phyloP scores from a whole-genome alignment of 2,113 vertebrate genomes.

The Odocoileus virginianus region DNA sequence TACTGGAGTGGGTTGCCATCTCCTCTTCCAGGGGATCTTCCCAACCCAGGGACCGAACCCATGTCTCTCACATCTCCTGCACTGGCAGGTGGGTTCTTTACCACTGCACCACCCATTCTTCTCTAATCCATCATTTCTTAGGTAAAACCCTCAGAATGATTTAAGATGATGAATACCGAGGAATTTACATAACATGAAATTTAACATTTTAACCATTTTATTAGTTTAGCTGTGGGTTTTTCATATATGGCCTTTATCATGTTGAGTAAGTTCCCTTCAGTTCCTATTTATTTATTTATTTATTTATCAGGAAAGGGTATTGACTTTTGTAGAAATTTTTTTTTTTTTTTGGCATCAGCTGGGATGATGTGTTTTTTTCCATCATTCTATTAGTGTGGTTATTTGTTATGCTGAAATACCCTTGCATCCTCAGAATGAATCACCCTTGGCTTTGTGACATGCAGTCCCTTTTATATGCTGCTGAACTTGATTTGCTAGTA shows the following conservation, averaged over 20 bases:
- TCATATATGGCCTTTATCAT: background rate
- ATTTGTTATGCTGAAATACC: background rate
- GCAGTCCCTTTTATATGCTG: background rate
- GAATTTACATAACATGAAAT: background rate
- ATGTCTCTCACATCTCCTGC: background rate
- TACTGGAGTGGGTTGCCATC: background rate
- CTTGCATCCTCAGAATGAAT: background rate
- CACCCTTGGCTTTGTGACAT: background rate
- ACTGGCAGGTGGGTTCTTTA: background rate
- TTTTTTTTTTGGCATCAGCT: background rate
- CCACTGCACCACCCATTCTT: background rate
- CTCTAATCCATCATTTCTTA: background rate
- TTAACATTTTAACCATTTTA: constrained; percentile 2
- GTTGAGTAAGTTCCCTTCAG: background rate
- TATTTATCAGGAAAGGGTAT: background rate
- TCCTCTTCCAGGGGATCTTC: background rate
- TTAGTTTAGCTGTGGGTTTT: background rate
- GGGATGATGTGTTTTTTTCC: background rate
- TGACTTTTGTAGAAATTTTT: background rate
- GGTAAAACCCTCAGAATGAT: background rate
- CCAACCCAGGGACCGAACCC: background rate
- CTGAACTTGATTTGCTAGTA: background rate
- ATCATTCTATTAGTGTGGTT: background rate
- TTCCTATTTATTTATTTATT: background rate
- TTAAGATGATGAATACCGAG: background rate